Conservation (phyloP, 2,113 vertebrate species). For the Callorhinus ursinus region DNA sequence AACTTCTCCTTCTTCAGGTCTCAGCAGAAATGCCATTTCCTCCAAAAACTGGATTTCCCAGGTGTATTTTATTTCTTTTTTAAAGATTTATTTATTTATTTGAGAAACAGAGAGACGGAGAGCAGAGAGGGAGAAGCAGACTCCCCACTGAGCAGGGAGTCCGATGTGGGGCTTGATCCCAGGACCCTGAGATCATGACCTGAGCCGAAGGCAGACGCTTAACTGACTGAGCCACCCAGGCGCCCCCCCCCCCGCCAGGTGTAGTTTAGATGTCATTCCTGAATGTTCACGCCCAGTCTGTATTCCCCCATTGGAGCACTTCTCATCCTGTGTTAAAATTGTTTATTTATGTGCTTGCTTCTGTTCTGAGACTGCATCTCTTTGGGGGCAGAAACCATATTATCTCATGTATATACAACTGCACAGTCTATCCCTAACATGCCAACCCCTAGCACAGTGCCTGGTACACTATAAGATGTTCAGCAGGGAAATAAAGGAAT, state of each 20-base stretch:
- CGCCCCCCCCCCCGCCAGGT: not conserved
- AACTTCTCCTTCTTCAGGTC: not conserved
- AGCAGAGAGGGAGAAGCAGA: too few species aligned
- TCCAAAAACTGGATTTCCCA: not conserved
- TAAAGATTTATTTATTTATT: too few species aligned
- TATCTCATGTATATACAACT: not conserved
- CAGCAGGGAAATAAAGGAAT: not conserved
- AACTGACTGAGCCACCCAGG: too few species aligned
- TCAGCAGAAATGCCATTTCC: not conserved
- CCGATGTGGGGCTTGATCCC: too few species aligned
- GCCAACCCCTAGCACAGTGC: not conserved
- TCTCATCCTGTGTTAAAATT: not conserved
- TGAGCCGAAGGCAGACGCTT: too few species aligned
- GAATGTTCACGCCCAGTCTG: not conserved
- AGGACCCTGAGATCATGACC: too few species aligned
- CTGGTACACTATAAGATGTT: not conserved
- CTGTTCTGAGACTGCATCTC: not conserved
- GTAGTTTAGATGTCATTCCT: not conserved
- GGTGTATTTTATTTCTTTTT: not conserved
- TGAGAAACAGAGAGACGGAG: too few species aligned
- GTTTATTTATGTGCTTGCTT: not conserved
- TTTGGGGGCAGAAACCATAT: not conserved
- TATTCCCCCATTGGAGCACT: not conserved
- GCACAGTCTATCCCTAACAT: not conserved
- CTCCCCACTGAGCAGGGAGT: too few species aligned